Base-by-base conservation (phyloP, 2,888 invertebrate species). In the Keiferia lycopersicella region DNA sequence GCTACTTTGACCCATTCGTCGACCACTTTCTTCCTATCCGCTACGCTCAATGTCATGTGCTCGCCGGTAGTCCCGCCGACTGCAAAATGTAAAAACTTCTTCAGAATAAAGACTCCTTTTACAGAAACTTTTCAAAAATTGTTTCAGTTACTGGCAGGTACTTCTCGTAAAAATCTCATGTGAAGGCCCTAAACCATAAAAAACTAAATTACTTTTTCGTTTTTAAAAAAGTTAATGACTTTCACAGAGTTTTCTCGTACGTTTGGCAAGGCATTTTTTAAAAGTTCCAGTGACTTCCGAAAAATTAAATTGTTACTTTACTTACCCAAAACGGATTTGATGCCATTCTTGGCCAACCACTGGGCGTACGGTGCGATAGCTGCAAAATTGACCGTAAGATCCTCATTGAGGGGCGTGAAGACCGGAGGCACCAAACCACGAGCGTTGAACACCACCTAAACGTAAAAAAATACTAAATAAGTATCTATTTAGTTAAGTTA, bases 1-100 rank as follows among this genome's bases (percentile, higher is more conserved):
- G 93, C 94, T 12, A 86, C 93, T n/a, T 86, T 85, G 10, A 93
- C 87, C 96, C 96, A 96, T 48, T 93, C 93, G 73, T 96, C 95
- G 0, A 95, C 89, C 3, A 95, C 80, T 63, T 87, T 83, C 89
- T 96, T 96, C 62, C 97, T 92, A 76, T 97, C 96, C 0, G 80
- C 79, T 0, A 95, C 88, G 2, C 93, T 93, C 78, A 97, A 85
- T 0, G 94, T 94, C 85, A 94, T 94, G 20, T 96, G 95, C 87
- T 97, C 97, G 0, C 97, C 97, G 16, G 94, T 95, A 0, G 96
- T 96, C 16, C 97, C 97, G 76, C 96, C 96, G 1, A 97, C 96
- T 96, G 76, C 0, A 73, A 79, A 71, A 63, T 14, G 14, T 41
- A 14, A 41, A 41, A 41, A 41, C 12, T 11, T 41, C 1, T 45